phyloP scores from a whole-genome alignment of 2,797 vertebrate species.

The Eospalax fontanierii region DNA sequence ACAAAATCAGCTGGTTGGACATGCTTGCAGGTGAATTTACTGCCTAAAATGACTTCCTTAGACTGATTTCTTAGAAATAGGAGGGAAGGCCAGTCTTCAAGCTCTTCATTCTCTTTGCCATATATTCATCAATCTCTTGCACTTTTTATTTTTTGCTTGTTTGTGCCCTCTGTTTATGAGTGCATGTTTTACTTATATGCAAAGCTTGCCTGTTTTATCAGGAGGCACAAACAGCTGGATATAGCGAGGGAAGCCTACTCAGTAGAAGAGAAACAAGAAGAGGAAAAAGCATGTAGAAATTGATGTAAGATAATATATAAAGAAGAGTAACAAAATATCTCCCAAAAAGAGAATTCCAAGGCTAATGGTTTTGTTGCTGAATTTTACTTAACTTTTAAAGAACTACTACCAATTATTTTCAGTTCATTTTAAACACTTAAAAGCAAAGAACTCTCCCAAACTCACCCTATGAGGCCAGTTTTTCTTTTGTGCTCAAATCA shows the following conservation, averaged over 20 bases:
- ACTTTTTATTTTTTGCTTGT: background rate
- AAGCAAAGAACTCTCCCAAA: background rate
- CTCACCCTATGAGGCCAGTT: background rate
- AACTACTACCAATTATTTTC: background rate
- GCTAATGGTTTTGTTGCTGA: background rate
- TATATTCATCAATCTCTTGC: background rate
- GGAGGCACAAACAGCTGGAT: background rate
- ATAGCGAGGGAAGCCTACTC: no score
- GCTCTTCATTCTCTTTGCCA: background rate
- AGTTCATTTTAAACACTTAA: background rate
- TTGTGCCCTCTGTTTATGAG: background rate
- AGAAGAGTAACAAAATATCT: background rate
- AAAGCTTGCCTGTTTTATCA: background rate
- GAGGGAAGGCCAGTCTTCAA: background rate
- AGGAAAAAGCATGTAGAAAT: background rate
- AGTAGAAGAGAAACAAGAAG: background rate
- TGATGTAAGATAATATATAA: background rate
- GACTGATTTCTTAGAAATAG: background rate
- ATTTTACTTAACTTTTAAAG: background rate
- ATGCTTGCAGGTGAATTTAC: background rate
- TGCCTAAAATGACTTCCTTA: background rate
- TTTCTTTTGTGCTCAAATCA: background rate
- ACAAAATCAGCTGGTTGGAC: background rate
- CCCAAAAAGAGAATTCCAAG: background rate
- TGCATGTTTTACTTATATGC: background rate